Percentiles rank a stretch among this genome's conserved stretches.
These are phyloP conservation scores for Porites cylindrica DNA, from an alignment of 92 coral and sea anemone genomes.

Conservation along the genomic window DNA sequence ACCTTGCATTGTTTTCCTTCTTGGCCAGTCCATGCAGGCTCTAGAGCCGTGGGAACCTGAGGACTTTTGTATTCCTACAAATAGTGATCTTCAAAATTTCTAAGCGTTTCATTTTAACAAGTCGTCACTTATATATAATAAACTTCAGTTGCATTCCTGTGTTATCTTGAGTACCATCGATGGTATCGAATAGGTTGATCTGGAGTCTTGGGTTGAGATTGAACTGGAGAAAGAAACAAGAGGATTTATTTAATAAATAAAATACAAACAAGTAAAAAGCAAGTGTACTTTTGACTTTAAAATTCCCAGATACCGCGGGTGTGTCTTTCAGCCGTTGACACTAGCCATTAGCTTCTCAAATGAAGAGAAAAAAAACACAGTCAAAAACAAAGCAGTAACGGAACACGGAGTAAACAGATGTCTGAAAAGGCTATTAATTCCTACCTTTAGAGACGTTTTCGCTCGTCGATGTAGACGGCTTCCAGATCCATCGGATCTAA, in stretches of 20 bases:
- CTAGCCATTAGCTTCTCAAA: too few species aligned
- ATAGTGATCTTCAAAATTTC: too few species aligned
- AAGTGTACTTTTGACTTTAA: too few species aligned
- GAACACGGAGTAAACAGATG: too few species aligned
- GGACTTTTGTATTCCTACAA: too few species aligned
- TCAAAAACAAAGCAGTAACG: too few species aligned
- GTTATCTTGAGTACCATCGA: constrained; percentile 89
- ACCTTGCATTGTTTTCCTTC: too few species aligned
- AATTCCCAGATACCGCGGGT: too few species aligned
- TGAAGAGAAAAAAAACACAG: too few species aligned
- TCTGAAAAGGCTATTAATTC: background rate
- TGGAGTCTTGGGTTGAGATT: constrained; percentile 40
- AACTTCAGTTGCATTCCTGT: background rate
- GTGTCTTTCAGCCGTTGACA: too few species aligned
- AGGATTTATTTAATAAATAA: background rate
- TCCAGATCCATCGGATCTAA: constrained; percentile 85
- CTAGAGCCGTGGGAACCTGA: too few species aligned
- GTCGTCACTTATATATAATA: background rate
- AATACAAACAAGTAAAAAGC: background rate
- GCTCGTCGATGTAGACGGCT: constrained; percentile 50
- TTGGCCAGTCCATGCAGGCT: too few species aligned
- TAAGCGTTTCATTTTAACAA: background rate
- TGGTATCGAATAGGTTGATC: constrained; percentile 58
- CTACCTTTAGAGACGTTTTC: constrained; percentile 22
- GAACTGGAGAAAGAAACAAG: constrained; percentile 27